phyloP scores from a whole-genome alignment of 2,888 invertebrate species.

The Oligia strigilis region DNA sequence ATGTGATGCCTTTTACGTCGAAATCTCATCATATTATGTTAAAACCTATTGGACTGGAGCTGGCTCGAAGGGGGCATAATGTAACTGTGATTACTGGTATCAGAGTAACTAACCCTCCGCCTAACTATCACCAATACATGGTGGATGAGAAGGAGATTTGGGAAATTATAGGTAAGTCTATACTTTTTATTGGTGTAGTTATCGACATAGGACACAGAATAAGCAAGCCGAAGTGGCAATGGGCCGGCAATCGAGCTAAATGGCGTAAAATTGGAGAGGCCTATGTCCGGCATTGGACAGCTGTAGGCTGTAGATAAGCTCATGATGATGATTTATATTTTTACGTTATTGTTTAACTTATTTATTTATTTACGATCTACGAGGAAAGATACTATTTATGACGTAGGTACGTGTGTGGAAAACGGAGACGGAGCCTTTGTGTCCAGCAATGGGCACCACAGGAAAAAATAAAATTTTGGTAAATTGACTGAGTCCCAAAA shows the following conservation, averaged over 20 bases:
- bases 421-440: neutral
- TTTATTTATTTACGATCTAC: neutral
- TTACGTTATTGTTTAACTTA: neutral
- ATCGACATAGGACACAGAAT: neutral
- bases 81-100: conserved; percentile 87
- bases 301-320: too few species aligned
- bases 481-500: too few species aligned
- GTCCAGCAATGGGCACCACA: neutral
- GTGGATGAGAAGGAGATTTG: conserved; percentile 82
- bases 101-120: conserved; percentile 76
- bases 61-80: conserved; percentile 89
- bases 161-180: conserved; percentile 80
- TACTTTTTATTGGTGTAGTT: neutral
- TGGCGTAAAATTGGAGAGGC: neutral
- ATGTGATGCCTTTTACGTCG: conserved; percentile 85
- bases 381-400: neutral
- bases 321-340: neutral
- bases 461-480: too few species aligned
- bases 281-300: neutral
- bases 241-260: neutral
- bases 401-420: neutral
- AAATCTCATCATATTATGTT: conserved; percentile 87
- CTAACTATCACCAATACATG: conserved; percentile 83
- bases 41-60: conserved; percentile 85
- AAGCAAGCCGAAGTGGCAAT: neutral